These are phyloP conservation scores for Synchiropus splendidus DNA, from an alignment of 2,113 vertebrate genomes.

Conservation along the genomic window DNA sequence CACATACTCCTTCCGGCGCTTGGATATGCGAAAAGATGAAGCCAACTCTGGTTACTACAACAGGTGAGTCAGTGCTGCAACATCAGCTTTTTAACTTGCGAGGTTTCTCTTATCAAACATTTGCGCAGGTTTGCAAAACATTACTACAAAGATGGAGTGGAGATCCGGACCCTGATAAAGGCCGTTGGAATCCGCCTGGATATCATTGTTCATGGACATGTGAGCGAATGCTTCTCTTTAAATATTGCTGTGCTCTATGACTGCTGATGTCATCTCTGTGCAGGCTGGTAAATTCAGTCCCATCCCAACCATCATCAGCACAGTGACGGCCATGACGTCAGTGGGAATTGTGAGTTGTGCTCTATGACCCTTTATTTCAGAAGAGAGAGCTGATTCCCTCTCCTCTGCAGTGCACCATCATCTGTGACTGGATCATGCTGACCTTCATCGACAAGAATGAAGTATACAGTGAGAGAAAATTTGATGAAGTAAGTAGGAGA, in stretches of 20 bases:
- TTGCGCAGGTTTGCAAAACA: slow-evolving; percentile 76
- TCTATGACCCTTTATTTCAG: not conserved
- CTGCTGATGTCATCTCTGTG: slow-evolving; percentile 8
- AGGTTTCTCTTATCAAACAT: not conserved
- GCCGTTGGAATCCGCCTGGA: slow-evolving; percentile 83
- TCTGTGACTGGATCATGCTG: slow-evolving; percentile 90
- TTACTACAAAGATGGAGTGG: slow-evolving; percentile 64
- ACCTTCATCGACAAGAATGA: slow-evolving; percentile 86
- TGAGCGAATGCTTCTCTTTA: slow-evolving; percentile 31
- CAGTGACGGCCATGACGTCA: slow-evolving; percentile 83
- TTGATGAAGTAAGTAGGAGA: slow-evolving; percentile 73
- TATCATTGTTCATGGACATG: slow-evolving; percentile 83
- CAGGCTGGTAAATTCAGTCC: slow-evolving; percentile 89
- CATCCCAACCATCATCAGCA: slow-evolving; percentile 84
- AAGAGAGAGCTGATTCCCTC: not conserved
- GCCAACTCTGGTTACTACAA: slow-evolving; percentile 70
- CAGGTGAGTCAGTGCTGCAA: slow-evolving; percentile 51
- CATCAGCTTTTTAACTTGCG: not conserved
- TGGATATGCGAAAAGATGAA: slow-evolving; percentile 67
- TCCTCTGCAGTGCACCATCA: slow-evolving; percentile 76
- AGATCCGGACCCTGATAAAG: slow-evolving; percentile 75
- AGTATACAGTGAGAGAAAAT: slow-evolving; percentile 80
- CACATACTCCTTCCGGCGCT: slow-evolving; percentile 74
- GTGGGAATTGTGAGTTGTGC: slow-evolving; percentile 80
- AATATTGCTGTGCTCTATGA: not conserved